Evolutionary conservation across 2,888 invertebrate species (phyloP).

Genomic region (Bruchidius siliquastri): DNA sequence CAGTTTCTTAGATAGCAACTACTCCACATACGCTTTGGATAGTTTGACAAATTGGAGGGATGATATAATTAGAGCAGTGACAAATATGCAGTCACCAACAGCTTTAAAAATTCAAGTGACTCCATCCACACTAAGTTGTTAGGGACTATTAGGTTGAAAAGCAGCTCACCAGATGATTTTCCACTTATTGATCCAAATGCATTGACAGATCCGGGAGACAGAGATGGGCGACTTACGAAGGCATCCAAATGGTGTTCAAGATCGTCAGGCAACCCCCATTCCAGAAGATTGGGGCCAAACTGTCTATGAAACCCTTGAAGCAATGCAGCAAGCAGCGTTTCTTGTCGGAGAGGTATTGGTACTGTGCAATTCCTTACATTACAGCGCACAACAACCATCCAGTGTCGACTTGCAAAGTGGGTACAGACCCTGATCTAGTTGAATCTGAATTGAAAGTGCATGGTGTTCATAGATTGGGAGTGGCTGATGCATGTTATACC

Average conservation of each 20-base stretch:
- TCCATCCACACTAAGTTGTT: slow-evolving; percentile 38
- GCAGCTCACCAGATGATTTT: slow-evolving; percentile 22
- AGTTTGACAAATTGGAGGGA: slow-evolving; percentile 9
- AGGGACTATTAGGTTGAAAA: slow-evolving; percentile 56
- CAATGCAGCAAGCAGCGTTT: slow-evolving; percentile 49
- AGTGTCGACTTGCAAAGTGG: slow-evolving; percentile 17
- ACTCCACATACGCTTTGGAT: slow-evolving; percentile 5
- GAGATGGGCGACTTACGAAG: slow-evolving; percentile 53
- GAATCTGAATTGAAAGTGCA: slow-evolving; percentile 13
- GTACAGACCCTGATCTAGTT: slow-evolving; percentile 14
- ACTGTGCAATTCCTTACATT: slow-evolving; percentile 51
- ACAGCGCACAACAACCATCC: slow-evolving; percentile 15
- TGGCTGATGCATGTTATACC: slow-evolving; percentile 17
- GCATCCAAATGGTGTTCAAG: slow-evolving; percentile 42
- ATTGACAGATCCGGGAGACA: slow-evolving; percentile 47
- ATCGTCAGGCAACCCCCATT: slow-evolving; percentile 52
- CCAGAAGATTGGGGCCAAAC: slow-evolving; percentile 50
- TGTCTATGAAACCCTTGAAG: slow-evolving; percentile 15
- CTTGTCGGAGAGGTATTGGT: slow-evolving; percentile 63
- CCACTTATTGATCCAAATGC: slow-evolving; percentile 68
- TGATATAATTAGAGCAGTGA: slow-evolving; percentile 3
- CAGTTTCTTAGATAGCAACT: slow-evolving; percentile 13
- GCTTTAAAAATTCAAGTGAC: slow-evolving; percentile 22
- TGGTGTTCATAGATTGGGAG: slow-evolving; percentile 12
- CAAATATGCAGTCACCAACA: slow-evolving; percentile 6